Percentiles rank a stretch among this genome's conserved stretches.
phyloP scores from a whole-genome alignment of 2,888 invertebrate species.

The Microchrysa polita region DNA sequence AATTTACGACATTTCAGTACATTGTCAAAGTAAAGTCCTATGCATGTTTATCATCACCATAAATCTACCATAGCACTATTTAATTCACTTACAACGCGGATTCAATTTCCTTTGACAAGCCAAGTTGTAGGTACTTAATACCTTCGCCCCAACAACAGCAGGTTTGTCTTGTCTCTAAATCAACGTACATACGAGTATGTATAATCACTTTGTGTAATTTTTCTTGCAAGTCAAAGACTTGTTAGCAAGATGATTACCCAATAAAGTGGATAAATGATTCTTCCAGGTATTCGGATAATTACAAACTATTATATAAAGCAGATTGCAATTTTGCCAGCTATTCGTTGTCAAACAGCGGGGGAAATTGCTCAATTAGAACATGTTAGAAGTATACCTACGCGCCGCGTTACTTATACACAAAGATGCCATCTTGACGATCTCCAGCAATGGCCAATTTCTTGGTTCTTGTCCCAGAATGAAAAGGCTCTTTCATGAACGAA shows the following conservation, averaged over 20 bases:
- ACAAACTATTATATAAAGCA: slow-evolving; percentile 13
- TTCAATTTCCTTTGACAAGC: slow-evolving; percentile 5
- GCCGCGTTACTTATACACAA: too few species aligned
- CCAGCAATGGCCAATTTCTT: background rate
- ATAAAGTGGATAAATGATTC: slow-evolving; percentile 35
- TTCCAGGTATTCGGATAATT: slow-evolving; percentile 31
- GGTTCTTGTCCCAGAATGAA: background rate
- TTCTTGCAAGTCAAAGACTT: slow-evolving; percentile 15
- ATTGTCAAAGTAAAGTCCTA: too few species aligned
- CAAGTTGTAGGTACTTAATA: too few species aligned
- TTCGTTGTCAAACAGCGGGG: slow-evolving; percentile 33
- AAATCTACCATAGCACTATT: background rate
- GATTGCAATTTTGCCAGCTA: slow-evolving; percentile 39
- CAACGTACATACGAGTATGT: too few species aligned
- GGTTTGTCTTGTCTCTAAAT: slow-evolving; percentile 7
- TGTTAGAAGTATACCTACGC: background rate
- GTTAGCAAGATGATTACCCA: slow-evolving; percentile 41
- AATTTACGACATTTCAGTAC: too few species aligned
- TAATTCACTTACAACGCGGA: background rate
- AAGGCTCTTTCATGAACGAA: too few species aligned
- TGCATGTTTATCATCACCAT: too few species aligned
- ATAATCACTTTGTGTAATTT: slow-evolving; percentile 27
- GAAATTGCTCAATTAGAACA: slow-evolving; percentile 41
- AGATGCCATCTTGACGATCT: background rate
- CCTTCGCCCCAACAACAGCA: background rate